Evolutionary conservation across 2,113 vertebrate genomes (phyloP), one percentile per base, ranked within the genome.

Genomic region (Cyprinus carpio): DNA sequence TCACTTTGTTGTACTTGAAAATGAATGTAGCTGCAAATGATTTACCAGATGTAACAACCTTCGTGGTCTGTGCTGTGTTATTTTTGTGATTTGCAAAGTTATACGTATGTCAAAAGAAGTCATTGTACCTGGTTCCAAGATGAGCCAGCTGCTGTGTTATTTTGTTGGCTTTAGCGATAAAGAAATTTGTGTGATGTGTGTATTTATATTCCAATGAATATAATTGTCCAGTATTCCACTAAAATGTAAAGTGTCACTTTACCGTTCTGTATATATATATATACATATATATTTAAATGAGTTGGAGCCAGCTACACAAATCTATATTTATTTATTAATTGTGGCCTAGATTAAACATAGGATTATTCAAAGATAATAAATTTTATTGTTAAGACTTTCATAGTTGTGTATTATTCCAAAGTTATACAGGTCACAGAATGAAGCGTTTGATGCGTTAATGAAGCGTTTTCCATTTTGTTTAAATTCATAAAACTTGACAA

Each of bases 261-360:
- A 94, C 91, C 85, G 91, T 90, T 49, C 90, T 90, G 90, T 51
- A 76, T 29, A 49, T 25, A 27, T 40, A 40, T 37, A 37, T 51
- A 29, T 51, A 49, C 15, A 80, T 81, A 90, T 94, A 77, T 84
- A 91, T 85, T 91, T 58, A 65, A 90, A 90, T 92, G 87, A 87
- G 93, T 94, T 85, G 87, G 6, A 90, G 87, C 83, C 90, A 89
- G 90, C 87, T 93, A 85, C 76, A 90, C 90, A 95, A 95, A 94
- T 94, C 4, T 96, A 94, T 95, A 96, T 96, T 96, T 96, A 96
- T 81, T 87, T 75, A 85, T 80, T 84, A 62, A 81, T 94, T 86
- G 90, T 92, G 86, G 92, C 83, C 84, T 91, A 93, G 54, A 90
- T 91, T 91, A 88, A 87, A 91, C 88, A 46, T 43, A 90, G 29